These are phyloP conservation scores for Cydia amplana DNA, from an alignment of 1,140 invertebrate species.

Conservation along the genomic window DNA sequence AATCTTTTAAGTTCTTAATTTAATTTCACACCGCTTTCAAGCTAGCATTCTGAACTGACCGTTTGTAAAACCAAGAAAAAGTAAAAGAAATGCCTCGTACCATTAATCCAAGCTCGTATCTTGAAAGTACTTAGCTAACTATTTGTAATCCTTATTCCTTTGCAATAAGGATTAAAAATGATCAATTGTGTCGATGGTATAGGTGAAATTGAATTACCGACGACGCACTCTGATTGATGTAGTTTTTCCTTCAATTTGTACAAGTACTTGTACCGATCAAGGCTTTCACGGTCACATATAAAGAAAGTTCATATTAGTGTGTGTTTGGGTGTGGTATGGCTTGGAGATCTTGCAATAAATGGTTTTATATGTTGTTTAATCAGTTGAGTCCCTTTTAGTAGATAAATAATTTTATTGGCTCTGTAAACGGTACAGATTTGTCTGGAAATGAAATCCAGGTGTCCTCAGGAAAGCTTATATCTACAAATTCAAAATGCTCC, in stretches of 20 bases:
- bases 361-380: background rate
- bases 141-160: too few relatives aligned
- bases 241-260: constrained; percentile 30
- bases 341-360: background rate
- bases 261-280: background rate
- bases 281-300: constrained; percentile 23
- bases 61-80: background rate
- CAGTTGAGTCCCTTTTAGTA: background rate
- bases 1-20: background rate
- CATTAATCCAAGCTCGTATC: background rate
- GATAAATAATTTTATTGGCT: too few relatives aligned
- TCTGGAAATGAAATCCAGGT: too few relatives aligned
- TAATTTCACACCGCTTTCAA: background rate
- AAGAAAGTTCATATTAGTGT: constrained; percentile 26
- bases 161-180: too few relatives aligned
- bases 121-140: too few relatives aligned
- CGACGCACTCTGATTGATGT: constrained; percentile 16
- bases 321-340: background rate
- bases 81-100: background rate
- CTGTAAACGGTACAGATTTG: too few relatives aligned
- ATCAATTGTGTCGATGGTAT: background rate
- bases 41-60: background rate
- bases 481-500: too few relatives aligned
- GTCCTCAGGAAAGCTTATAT: too few relatives aligned
- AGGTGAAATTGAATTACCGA: constrained; percentile 18